Evolutionary conservation across 1,140 invertebrate genomes (phyloP), one percentile per base, ranked within the genome.

Genomic region (Tetramorium parvispinum): DNA sequence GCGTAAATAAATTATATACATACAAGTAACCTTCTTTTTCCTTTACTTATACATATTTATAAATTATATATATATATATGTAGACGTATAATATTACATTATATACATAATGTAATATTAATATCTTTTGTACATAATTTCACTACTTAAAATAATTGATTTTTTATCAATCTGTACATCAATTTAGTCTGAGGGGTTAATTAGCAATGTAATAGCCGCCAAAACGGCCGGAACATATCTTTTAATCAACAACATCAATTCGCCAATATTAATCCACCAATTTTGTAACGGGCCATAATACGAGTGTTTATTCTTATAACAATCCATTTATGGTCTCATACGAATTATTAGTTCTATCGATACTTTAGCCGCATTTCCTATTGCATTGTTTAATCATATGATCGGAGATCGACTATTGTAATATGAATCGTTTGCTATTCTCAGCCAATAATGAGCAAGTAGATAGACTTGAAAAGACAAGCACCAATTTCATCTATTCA

Each of bases 271-370:
- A 53, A 85, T 91, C 89, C 89, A 91, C 88, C 88, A 85, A 87
- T 73, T 85, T 32, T 77, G 65, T 83, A 89, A 82, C 86, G 93
- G 92, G 92, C 93, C 93, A 86, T 92, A 85, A 91, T 93, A 93
- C 94, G 85, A 82, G 57, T 87, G 61, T 87, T 32, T 79, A 3
- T 88, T 82, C 76, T 27, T n/a, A 46, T 37, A 88, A 59, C 27
- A 32, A 82, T 91, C 78, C 75, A 85, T 86, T 89, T 81, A 91
- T 90, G 87, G 88, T 93, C 91, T 92, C 87, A 57, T 71, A 78
- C 10, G 53, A 81, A n/a, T n/a, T n/a, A n/a, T 57, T 76, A 11
- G 16, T 63, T 49, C 55, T 75, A 55, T 21, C 49, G 13, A 32
- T 32, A 66, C 10, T 49, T 75, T 81, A 40, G n/a, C 51, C 57